Percentiles rank a stretch among this genome's conserved stretches.
Evolutionary conservation across 2,797 vertebrate species (phyloP).

Genomic region (Erethizon dorsatum): DNA sequence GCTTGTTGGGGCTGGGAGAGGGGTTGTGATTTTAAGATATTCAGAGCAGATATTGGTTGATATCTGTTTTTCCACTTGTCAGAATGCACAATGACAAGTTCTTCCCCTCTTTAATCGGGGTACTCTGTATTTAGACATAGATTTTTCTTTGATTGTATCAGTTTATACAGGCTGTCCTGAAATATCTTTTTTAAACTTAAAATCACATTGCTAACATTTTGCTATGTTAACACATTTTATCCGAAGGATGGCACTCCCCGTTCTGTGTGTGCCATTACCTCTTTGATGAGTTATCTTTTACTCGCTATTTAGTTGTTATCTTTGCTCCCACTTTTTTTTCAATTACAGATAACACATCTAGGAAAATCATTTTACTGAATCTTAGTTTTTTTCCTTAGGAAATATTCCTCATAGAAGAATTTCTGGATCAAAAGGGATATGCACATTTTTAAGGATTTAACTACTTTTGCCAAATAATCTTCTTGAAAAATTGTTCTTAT

Average conservation of each 20-base stretch:
- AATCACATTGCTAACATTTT: not conserved
- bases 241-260: no score
- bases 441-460: slow-evolving; percentile 44
- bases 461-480: not conserved
- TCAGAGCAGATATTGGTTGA: not conserved
- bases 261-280: not conserved
- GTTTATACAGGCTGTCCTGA: not conserved
- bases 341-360: not conserved
- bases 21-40: not conserved
- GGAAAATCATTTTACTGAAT: slow-evolving; percentile 10
- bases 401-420: slow-evolving; percentile 47
- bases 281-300: not conserved
- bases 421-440: slow-evolving; percentile 33
- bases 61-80: slow-evolving; percentile 5
- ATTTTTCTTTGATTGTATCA: not conserved
- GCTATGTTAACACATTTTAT: not conserved
- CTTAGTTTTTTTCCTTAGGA: not conserved
- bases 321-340: not conserved
- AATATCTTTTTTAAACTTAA: not conserved
- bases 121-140: not conserved
- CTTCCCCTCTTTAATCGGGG: not conserved
- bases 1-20: not conserved
- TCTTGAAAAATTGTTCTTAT: not conserved
- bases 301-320: not conserved
- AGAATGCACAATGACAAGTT: not conserved